These are phyloP conservation scores for Hybognathus amarus DNA, from an alignment of 2,797 vertebrate species.

Conservation along the genomic window DNA sequence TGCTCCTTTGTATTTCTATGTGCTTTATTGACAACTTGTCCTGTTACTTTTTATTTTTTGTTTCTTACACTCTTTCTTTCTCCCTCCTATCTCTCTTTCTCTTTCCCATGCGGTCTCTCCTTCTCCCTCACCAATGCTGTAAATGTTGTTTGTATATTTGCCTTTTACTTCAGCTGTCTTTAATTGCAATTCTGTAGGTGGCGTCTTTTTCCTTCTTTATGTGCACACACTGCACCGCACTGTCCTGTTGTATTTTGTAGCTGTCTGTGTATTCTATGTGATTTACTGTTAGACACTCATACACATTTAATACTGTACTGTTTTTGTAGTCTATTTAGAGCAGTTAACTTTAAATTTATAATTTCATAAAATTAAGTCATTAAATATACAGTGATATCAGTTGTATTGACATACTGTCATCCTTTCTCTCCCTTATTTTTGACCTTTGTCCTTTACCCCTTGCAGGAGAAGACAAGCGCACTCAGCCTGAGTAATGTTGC, in stretches of 20 bases:
- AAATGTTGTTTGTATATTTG: conserved; percentile 63
- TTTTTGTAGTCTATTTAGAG: not conserved
- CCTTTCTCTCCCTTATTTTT: conserved; percentile 25
- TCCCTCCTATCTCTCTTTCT: conserved; percentile 45
- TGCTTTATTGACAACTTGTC: conserved; percentile 56
- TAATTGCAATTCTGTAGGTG: conserved; percentile 44
- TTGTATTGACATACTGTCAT: conserved; percentile 18
- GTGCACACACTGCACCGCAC: conserved; percentile 25
- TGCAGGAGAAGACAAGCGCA: conserved; percentile 96
- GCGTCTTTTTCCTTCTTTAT: conserved; percentile 41
- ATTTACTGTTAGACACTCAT: conserved; percentile 25
- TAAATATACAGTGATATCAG: conserved; percentile 1
- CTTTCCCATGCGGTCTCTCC: conserved; percentile 49
- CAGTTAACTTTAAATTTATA: not conserved
- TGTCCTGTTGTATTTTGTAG: conserved; percentile 40
- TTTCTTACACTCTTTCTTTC: conserved; percentile 48
- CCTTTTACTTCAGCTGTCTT: conserved; percentile 48
- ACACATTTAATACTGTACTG: conserved; percentile 16
- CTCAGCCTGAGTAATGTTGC: conserved; percentile 97
- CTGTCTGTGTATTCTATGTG: conserved; percentile 19
- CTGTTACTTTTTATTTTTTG: conserved; percentile 28
- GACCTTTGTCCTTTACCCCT: conserved; percentile 57
- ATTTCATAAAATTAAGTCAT: not conserved
- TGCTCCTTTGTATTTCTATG: conserved; percentile 58
- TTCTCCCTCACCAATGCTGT: conserved; percentile 56